Evolutionary conservation across 1,140 invertebrate genomes (phyloP).

Genomic region (Drosophila nannoptera): DNA sequence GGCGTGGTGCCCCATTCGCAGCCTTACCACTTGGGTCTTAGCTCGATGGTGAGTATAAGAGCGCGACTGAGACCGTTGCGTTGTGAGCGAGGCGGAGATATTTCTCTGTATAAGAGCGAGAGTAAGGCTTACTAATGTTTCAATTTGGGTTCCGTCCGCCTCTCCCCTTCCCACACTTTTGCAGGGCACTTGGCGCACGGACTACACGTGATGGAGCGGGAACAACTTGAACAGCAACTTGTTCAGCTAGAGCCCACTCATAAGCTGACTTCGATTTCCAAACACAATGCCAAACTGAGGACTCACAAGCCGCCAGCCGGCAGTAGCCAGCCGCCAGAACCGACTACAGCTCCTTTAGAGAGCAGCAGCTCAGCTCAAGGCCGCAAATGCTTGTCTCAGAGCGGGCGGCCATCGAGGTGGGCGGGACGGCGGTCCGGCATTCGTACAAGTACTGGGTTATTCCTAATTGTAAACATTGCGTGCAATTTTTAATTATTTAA

Average conservation of each 20-base stretch:
- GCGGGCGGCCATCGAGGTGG: too few species aligned
- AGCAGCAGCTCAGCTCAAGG: neutral
- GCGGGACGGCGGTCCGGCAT: neutral
- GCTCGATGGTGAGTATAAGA: conserved; percentile 77
- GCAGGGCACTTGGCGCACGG: conserved; percentile 78
- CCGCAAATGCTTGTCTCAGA: neutral
- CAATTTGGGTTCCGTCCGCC: conserved; percentile 7
- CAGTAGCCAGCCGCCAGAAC: neutral
- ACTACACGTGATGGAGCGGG: conserved; percentile 79
- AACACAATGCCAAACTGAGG: conserved; percentile 75
- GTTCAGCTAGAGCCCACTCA: conserved; percentile 70
- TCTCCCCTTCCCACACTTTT: conserved; percentile 14
- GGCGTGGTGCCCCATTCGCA: conserved; percentile 79
- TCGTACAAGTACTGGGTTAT: conserved; percentile 55
- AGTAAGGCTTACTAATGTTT: conserved; percentile 27
- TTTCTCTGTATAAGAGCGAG: conserved; percentile 12
- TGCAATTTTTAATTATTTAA: conserved; percentile 79
- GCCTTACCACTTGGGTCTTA: conserved; percentile 78
- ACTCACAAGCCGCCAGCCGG: conserved; percentile 46
- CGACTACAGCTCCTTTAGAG: neutral
- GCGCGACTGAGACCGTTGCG: neutral
- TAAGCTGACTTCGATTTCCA: conserved; percentile 42
- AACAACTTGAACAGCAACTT: conserved; percentile 79
- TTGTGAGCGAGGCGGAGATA: neutral
- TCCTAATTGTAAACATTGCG: conserved; percentile 78